Conservation (phyloP, 2,888 invertebrate genomes). For the Scelioninae gen. 1 region DNA sequence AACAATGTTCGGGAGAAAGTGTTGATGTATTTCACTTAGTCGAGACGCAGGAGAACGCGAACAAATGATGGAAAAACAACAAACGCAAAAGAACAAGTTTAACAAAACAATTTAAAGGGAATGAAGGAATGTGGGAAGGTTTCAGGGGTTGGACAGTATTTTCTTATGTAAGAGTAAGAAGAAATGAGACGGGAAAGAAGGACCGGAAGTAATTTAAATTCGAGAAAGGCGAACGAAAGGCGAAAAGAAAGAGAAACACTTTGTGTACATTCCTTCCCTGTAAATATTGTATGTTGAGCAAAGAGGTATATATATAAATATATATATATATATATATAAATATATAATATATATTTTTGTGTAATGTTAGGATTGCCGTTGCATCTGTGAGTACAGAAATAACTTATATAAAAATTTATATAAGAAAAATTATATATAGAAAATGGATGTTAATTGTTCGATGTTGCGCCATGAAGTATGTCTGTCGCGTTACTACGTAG, state of each 20-base stretch:
- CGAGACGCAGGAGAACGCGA: constrained; percentile 15
- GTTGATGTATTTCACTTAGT: constrained; percentile 26
- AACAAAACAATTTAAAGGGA: constrained; percentile 26
- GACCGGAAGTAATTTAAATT: constrained; percentile 32
- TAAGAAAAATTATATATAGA: constrained; percentile 72
- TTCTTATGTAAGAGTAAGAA: constrained; percentile 73
- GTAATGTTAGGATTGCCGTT: constrained; percentile 73
- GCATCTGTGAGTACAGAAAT: constrained; percentile 69
- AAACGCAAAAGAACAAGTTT: constrained; percentile 25
- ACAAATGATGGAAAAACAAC: constrained; percentile 21
- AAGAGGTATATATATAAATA: constrained; percentile 70
- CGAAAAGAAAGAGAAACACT: constrained; percentile 55
- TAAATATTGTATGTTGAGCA: constrained; percentile 71
- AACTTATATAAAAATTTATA: constrained; percentile 70
- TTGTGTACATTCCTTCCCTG: constrained; percentile 69
- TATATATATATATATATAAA: constrained; percentile 48
- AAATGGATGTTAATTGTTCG: constrained; percentile 79
- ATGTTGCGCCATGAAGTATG: constrained; percentile 75
- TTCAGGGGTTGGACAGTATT: constrained; percentile 77
- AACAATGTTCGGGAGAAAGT: constrained; percentile 41
- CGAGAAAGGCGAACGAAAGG: constrained; percentile 44
- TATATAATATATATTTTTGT: constrained; percentile 76
- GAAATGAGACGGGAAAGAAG: constrained; percentile 28
- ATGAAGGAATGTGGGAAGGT: constrained; percentile 21
- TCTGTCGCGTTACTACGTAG: constrained; percentile 72